Conservation (phyloP, 1,140 invertebrate species). For the Pseudomyrmex concolor region DNA sequence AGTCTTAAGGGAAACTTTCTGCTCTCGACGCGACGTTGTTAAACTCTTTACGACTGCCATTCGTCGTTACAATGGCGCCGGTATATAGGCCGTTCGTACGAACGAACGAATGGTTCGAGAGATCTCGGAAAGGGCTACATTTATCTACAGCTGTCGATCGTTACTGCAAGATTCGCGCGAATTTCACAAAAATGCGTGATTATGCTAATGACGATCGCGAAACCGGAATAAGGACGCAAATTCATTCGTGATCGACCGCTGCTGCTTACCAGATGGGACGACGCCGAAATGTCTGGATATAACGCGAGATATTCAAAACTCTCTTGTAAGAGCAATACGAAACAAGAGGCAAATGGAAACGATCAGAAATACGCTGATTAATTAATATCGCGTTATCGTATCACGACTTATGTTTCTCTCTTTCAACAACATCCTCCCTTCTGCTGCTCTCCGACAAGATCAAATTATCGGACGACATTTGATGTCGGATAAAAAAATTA, state of each 20-base stretch:
- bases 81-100: conserved; percentile 73
- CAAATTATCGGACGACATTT: conserved; percentile 10
- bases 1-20: conserved; percentile 76
- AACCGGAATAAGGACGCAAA: conserved; percentile 35
- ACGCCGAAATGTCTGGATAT: conserved; percentile 19
- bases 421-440: neutral
- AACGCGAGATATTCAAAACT: conserved; percentile 33
- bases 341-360: conserved; percentile 46
- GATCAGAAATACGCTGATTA: conserved; percentile 48
- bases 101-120: conserved; percentile 68
- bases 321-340: conserved; percentile 39
- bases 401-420: conserved; percentile 21
- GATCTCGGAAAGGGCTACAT: conserved; percentile 71
- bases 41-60: conserved; percentile 81
- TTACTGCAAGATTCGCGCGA: conserved; percentile 65
- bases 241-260: conserved; percentile 44
- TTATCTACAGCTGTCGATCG: conserved; percentile 74
- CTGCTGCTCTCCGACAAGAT: neutral
- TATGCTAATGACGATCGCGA: conserved; percentile 64
- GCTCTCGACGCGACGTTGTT: conserved; percentile 74
- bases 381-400: conserved; percentile 52
- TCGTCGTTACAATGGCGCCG: conserved; percentile 78
- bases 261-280: conserved; percentile 23
- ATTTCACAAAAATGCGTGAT: conserved; percentile 67
- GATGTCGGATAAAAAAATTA: conserved; percentile 14